Conservation (phyloP, 2,113 vertebrate species). For the Carassius gibelio region DNA sequence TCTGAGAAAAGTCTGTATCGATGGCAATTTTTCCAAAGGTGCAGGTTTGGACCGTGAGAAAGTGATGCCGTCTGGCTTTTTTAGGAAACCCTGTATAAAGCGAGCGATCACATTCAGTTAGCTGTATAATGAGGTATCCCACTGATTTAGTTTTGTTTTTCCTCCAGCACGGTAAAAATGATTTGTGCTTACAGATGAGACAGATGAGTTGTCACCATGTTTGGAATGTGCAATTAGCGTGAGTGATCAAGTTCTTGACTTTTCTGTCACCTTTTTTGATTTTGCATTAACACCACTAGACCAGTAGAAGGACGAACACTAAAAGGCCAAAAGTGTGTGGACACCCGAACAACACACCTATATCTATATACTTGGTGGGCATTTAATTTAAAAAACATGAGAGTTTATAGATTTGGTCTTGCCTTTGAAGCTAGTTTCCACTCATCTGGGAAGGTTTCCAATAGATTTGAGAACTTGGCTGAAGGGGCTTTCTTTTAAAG, state of each 20-base stretch:
- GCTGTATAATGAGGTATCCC: slow-evolving; percentile 45
- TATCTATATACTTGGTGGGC: background rate
- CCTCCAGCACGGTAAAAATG: slow-evolving; percentile 46
- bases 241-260: slow-evolving; percentile 29
- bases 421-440: background rate
- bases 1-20: slow-evolving; percentile 61
- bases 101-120: slow-evolving; percentile 40
- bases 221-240: slow-evolving; percentile 47
- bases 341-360: background rate
- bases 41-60: slow-evolving; percentile 49
- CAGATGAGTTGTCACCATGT: slow-evolving; percentile 37
- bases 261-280: slow-evolving; percentile 33
- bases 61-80: slow-evolving; percentile 26
- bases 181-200: slow-evolving; percentile 47
- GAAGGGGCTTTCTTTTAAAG: background rate
- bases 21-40: slow-evolving; percentile 54
- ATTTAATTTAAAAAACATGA: background rate
- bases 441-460: background rate
- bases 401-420: background rate
- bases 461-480: background rate
- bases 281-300: background rate
- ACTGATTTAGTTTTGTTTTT: slow-evolving; percentile 51
- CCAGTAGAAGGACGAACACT: background rate
- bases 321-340: background rate
- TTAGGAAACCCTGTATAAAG: slow-evolving; percentile 25